Evolutionary conservation across 2,113 vertebrate genomes (phyloP), one percentile per base, ranked within the genome.

Genomic region (Oxyura jamaicensis): DNA sequence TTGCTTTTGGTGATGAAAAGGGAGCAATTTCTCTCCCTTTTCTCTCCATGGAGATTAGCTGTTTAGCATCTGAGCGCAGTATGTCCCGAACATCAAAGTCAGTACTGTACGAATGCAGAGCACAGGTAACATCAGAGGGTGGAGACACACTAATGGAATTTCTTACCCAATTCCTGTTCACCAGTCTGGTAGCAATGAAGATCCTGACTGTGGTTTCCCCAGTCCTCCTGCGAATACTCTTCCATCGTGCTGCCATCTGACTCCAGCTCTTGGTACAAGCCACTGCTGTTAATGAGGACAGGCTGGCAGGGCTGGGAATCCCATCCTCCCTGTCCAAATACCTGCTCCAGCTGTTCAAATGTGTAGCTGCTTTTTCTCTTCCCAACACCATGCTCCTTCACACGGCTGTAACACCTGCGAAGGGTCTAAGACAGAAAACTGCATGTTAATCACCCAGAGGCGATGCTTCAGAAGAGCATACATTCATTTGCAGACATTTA

Each of bases 301-400:
- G 99, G 99, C 92, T 99, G 99, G 95, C 99, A 99, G 97, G 98
- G 98, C 97, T 99, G 99, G 77, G 99, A 98, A 92, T 99, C 99
- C 99, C 99, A 99, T 97, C 99, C 99, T 46, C 99, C 99, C 97
- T 99, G 99, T 48, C 99, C 99, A 52, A 99, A 99, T 91, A 99
- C 99, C 96, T 99, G 99, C 98, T 99, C 99, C 98, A 99, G 99
- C 98, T 99, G 99, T 75, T 99, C 99, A 19, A 99, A 99, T 0
- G 99, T 99, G 98, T 99, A 99, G 98, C 99, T 99, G 98, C 99
- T 99, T 98, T 99, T 99, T 97, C 99, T 98, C 95, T 99, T 99
- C 29, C 99, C 99, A 0, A 99, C 99, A 66, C 99, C 99, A 2
- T 99, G 99, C 97, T 99, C 99, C 98, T 99, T 99, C 91, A 99